Evolutionary conservation across 2,113 vertebrate species (phyloP), one percentile per base, ranked within the genome.

Genomic region (Eudorcas thomsonii): DNA sequence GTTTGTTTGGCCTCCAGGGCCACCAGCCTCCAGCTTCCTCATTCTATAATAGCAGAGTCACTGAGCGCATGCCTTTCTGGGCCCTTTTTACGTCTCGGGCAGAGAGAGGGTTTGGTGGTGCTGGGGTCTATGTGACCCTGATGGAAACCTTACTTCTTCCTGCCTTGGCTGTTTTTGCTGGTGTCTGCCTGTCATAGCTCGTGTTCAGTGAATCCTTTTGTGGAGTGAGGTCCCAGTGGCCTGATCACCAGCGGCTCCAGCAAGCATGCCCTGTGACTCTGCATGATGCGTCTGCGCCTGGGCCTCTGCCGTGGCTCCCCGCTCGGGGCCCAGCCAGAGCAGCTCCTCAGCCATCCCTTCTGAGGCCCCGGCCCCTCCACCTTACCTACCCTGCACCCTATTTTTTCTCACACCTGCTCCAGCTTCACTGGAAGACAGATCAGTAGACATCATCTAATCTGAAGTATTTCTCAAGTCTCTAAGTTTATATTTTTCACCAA

Each of bases 1-100:
- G 9, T 21, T 7, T 8, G 25, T 39, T 50, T 39, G 12, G 39
- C 39, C 21, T 7, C 25, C 28, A 2, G 9, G 23, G 54, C 60
- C 26, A 9, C 36, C 0, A 23, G 81, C 12, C 7, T 8, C 19
- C 39, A 10, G 55, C 59, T 36, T 30, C 54, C 77, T 16, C n/a
- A 2, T n/a, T 33, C 45, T 52, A 4, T 36, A 10, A 9, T 2
- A 52, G 28, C 21, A 16, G 14, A 33, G 7, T 5, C 39, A 5
- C 30, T 0, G 2, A 0, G 3, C 5, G 2, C 12, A 2, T 1
- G 62, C n/a, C 2, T 0, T 43, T 14, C 95, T 6, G 4, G 62
- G 54, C 28, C 54, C 36, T n/a, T 48, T 6, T 23, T 0, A 4
- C 23, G 0, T 6, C n/a, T 43, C 1, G 0, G 13, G 33, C 55